These are phyloP conservation scores for Biston betularia DNA, from an alignment of 2,888 invertebrate species.

Conservation along the genomic window DNA sequence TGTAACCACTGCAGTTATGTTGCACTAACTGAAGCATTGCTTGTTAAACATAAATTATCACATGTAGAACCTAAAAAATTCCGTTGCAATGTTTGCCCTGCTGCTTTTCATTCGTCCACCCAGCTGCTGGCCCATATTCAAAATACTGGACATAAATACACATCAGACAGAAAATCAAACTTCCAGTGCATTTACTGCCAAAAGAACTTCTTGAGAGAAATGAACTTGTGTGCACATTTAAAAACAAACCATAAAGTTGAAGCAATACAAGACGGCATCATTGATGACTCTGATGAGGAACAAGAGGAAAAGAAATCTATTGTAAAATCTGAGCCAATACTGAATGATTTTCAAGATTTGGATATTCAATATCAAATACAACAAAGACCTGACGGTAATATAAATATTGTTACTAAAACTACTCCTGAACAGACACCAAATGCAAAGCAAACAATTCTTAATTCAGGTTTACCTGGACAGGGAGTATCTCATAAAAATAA, in stretches of 20 bases:
- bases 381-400: slow-evolving; percentile 75
- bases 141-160: slow-evolving; percentile 84
- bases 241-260: slow-evolving; percentile 88
- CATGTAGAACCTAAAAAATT: slow-evolving; percentile 65
- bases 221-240: slow-evolving; percentile 90
- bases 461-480: slow-evolving; percentile 60
- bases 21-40: slow-evolving; percentile 90
- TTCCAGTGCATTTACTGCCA: slow-evolving; percentile 91
- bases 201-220: slow-evolving; percentile 89
- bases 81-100: slow-evolving; percentile 84
- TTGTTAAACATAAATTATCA: slow-evolving; percentile 89
- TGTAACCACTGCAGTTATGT: slow-evolving; percentile 92
- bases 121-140: slow-evolving; percentile 83
- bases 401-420: slow-evolving; percentile 79
- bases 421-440: slow-evolving; percentile 50
- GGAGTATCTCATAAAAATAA: slow-evolving; percentile 48
- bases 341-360: slow-evolving; percentile 63
- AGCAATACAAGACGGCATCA: slow-evolving; percentile 88
- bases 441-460: slow-evolving; percentile 75
- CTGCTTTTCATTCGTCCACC: slow-evolving; percentile 76
- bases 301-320: slow-evolving; percentile 40
- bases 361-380: slow-evolving; percentile 70
- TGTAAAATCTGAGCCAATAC: slow-evolving; percentile 68
- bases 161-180: slow-evolving; percentile 73
- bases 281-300: slow-evolving; percentile 86